Evolutionary conservation across 2,797 vertebrate genomes (phyloP), one percentile per base, ranked within the genome.

Genomic region (Yasuhikotakia modesta): DNA sequence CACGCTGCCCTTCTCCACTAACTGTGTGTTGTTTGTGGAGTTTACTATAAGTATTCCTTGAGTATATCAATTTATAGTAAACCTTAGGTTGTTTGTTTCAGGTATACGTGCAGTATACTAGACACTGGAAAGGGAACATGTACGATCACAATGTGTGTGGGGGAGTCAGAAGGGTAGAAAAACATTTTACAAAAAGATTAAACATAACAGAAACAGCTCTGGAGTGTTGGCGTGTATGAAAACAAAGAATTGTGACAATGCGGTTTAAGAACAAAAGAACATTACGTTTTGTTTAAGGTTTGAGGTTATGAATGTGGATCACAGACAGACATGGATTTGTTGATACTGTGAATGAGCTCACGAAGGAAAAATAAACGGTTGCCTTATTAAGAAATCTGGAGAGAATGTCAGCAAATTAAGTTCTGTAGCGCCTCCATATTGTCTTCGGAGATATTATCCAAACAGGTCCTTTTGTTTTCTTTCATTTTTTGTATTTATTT

Each of bases 301-400:
- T 70, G 69, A 74, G 73, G 73, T 74, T 65, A 53, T 76, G 79
- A 61, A 76, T 65, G 19, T 70, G 22, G 74, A 84, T 81, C 79
- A 83, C 82, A 89, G 93, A 89, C 86, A 89, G 91, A 94, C 95
- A 92, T 84, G 89, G 88, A 90, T 94, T 94, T 95, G 94, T 95
- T 94, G 94, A 95, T 95, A 96, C 96, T 96, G 88, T 96, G 95
- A 97, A 95, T 85, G 87, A 79, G 88, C 90, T 92, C 84, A 70
- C 85, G 85, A 88, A 91, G 86, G 83, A 91, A 85, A 90, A 80
- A 90, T 88, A 90, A 86, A 91, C 84, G 90, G 94, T 94, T 93
- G 93, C 93, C 93, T 94, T 94, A 95, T 92, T 79, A 76, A 82
- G 39, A 73, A 80, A 77, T 90, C 88, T 90, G 90, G 89, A 87